Percentiles rank a stretch among this genome's conserved stretches.
These are phyloP conservation scores for Tenthredo distinguenda DNA, from an alignment of 2,888 invertebrate species.

Conservation along the genomic window DNA sequence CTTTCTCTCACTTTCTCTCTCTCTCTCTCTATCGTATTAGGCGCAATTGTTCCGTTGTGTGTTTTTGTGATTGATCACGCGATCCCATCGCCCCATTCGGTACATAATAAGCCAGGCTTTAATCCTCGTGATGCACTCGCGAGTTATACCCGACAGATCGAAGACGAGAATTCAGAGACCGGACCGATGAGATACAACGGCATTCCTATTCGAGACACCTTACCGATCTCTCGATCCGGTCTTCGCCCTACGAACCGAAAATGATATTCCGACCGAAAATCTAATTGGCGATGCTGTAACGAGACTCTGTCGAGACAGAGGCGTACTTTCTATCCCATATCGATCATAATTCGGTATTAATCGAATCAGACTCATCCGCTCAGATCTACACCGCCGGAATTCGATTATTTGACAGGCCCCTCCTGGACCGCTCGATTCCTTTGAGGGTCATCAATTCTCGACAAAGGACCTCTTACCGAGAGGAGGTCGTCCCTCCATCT, in stretches of 20 bases:
- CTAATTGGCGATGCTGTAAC: too few relatives aligned
- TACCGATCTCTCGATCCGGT: background rate
- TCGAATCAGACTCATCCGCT: conserved; percentile 37
- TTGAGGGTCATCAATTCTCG: conserved; percentile 47
- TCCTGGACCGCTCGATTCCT: conserved; percentile 23
- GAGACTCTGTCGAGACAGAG: too few relatives aligned
- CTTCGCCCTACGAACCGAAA: too few relatives aligned
- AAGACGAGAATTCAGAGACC: background rate
- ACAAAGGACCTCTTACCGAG: conserved; percentile 40
- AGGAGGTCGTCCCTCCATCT: conserved; percentile 16
- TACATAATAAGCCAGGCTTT: conserved; percentile 46
- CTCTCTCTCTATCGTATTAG: conserved; percentile 58
- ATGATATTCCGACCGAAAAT: too few relatives aligned
- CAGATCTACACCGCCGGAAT: conserved; percentile 46
- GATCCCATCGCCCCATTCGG: conserved; percentile 55
- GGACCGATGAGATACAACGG: background rate
- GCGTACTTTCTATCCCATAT: background rate
- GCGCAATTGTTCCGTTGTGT: conserved; percentile 71
- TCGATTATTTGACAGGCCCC: conserved; percentile 43
- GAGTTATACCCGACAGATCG: background rate
- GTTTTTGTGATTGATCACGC: conserved; percentile 74
- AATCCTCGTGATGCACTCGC: conserved; percentile 21
- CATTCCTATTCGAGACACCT: background rate
- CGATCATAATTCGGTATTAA: conserved; percentile 25
- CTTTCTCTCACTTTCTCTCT: background rate